A percentile compares a stretch with the other conserved stretches of the same genome.
Evolutionary conservation across 1,140 invertebrate species (phyloP).

Genomic region (Acromyrmex heyeri): DNA sequence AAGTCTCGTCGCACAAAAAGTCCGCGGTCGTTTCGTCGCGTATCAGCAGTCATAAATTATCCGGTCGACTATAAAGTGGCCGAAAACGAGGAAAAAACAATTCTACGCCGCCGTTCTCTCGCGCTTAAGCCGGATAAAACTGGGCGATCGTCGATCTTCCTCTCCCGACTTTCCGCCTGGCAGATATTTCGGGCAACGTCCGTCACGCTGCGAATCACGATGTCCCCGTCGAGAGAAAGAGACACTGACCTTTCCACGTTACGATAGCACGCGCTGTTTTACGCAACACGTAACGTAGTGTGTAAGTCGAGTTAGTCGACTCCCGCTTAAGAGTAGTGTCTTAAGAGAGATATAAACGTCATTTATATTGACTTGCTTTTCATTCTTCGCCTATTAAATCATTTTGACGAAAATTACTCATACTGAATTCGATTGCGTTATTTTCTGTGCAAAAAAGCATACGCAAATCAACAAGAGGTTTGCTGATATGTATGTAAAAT

Average conservation of each 20-base stretch:
- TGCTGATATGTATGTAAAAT: not conserved
- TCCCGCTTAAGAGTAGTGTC: not conserved
- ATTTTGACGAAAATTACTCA: not conserved
- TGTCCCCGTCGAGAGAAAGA: constrained; percentile 75
- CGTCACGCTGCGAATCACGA: constrained; percentile 67
- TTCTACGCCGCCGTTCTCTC: not conserved
- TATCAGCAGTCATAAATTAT: constrained; percentile 43
- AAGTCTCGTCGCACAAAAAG: constrained; percentile 37
- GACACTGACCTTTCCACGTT: constrained; percentile 81
- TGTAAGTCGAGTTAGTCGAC: not conserved
- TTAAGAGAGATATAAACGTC: not conserved
- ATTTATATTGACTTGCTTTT: constrained; percentile 8
- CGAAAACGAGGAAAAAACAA: constrained; percentile 34
- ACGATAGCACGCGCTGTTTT: constrained; percentile 70
- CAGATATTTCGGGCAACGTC: constrained; percentile 67
- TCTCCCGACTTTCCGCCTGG: constrained; percentile 56
- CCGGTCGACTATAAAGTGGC: constrained; percentile 29
- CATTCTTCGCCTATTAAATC: constrained; percentile 6
- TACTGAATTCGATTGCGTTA: not conserved
- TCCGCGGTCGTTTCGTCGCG: constrained; percentile 45
- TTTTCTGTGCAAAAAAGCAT: not conserved
- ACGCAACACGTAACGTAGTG: constrained; percentile 69
- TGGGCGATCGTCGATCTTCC: constrained; percentile 38
- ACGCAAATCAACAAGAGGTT: not conserved
- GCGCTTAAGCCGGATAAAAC: constrained; percentile 21